These are phyloP conservation scores for Lepidurus apus DNA, from an alignment of 1,140 invertebrate species.

Conservation along the genomic window DNA sequence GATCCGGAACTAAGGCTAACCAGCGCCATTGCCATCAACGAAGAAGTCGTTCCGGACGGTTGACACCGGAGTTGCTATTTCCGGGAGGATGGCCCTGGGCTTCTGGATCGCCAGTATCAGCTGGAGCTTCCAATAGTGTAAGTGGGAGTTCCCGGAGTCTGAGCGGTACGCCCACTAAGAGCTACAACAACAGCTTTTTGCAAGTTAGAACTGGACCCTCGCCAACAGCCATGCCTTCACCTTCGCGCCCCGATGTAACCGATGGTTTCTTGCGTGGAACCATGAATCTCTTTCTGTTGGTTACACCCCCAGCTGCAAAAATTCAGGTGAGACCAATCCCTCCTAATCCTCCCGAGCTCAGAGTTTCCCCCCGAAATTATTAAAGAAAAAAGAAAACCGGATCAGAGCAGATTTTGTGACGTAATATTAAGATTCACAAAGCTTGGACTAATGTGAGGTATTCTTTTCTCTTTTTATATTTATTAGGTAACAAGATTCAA, in stretches of 20 bases:
- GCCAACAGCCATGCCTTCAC: slow-evolving; percentile 27
- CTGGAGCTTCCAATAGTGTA: not conserved
- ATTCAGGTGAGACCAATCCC: slow-evolving; percentile 51
- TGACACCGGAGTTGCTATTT: slow-evolving; percentile 21
- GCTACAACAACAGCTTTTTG: slow-evolving; percentile 15
- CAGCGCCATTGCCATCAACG: slow-evolving; percentile 12
- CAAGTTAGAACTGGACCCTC: slow-evolving; percentile 11
- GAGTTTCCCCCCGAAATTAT: not conserved
- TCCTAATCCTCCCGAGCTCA: not conserved
- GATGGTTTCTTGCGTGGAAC: slow-evolving; percentile 57
- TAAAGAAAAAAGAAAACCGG: not conserved
- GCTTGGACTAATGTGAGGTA: not conserved
- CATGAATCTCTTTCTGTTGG: slow-evolving; percentile 60
- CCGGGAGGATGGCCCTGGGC: slow-evolving; percentile 15
- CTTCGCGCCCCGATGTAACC: slow-evolving; percentile 38
- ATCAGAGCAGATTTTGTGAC: not conserved
- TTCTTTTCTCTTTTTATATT: not conserved
- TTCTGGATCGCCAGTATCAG: not conserved
- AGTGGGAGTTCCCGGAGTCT: slow-evolving; percentile 17
- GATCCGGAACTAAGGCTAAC: slow-evolving; percentile 1
- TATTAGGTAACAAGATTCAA: not conserved
- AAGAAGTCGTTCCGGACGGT: slow-evolving; percentile 16
- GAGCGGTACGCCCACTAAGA: not conserved
- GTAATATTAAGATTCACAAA: not conserved
- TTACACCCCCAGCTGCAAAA: slow-evolving; percentile 57